A percentile compares a stretch with the other conserved stretches of the same genome.
These are phyloP conservation scores for Anseranas semipalmata DNA, from an alignment of 2,113 vertebrate species.

Conservation along the genomic window DNA sequence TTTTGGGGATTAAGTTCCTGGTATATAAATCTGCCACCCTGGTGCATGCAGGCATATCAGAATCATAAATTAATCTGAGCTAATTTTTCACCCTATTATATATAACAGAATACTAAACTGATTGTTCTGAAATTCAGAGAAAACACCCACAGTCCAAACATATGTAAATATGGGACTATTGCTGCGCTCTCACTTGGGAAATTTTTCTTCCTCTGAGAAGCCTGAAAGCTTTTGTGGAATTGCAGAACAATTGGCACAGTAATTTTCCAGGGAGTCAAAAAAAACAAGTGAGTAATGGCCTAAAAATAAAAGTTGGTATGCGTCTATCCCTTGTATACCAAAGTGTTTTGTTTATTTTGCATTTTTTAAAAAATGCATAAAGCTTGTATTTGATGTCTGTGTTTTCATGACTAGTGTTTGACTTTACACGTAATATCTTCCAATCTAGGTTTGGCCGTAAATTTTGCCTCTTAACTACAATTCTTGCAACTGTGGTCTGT, in stretches of 20 bases:
- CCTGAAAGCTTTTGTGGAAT: background rate
- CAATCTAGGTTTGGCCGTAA: constrained; percentile 80
- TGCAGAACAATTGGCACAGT: background rate
- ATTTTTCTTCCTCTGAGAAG: background rate
- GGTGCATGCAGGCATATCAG: background rate
- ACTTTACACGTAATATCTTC: background rate
- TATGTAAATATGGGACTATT: background rate
- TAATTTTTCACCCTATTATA: background rate
- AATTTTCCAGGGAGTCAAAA: background rate
- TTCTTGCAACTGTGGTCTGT: constrained; percentile 54
- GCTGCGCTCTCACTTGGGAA: background rate
- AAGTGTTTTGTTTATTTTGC: background rate
- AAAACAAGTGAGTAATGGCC: background rate
- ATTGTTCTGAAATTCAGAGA: background rate
- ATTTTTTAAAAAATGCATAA: background rate
- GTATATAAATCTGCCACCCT: background rate
- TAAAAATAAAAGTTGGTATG: background rate
- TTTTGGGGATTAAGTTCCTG: background rate
- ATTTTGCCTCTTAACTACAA: constrained; percentile 72
- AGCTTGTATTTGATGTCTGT: background rate
- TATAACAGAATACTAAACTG: background rate
- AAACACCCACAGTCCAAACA: background rate
- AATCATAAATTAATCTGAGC: background rate
- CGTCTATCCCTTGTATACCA: background rate
- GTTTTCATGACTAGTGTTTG: background rate